These are phyloP conservation scores for Pterois miles DNA, from an alignment of 2,797 vertebrate species.

Conservation along the genomic window DNA sequence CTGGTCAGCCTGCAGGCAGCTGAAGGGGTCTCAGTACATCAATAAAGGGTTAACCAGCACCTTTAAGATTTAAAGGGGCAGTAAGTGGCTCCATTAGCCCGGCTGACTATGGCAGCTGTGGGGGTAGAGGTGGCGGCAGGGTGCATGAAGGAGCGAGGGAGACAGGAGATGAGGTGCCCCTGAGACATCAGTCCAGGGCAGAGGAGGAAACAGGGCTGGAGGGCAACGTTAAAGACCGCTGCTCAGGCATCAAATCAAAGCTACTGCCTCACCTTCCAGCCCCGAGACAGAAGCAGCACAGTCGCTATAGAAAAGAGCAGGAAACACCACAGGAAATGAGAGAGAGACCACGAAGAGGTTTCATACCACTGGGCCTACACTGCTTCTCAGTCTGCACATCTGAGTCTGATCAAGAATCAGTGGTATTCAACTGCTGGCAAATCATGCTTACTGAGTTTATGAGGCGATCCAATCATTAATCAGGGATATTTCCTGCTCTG, in stretches of 20 bases:
- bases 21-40: constrained; percentile 72
- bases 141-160: constrained; percentile 51
- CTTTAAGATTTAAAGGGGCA: constrained; percentile 82
- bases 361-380: constrained; percentile 22
- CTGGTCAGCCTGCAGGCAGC: constrained; percentile 67
- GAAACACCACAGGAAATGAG: constrained; percentile 74
- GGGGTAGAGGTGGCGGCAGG: constrained; percentile 53
- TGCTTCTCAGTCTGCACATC: constrained; percentile 50
- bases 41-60: constrained; percentile 84
- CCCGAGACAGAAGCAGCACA: constrained; percentile 40
- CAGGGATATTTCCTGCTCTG: constrained; percentile 64
- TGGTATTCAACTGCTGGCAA: constrained; percentile 38
- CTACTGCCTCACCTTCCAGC: constrained; percentile 52
- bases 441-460: constrained; percentile 40
- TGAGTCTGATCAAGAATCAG: constrained; percentile 66
- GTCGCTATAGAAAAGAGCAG: constrained; percentile 48
- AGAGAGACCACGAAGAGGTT: constrained; percentile 33
- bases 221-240: constrained; percentile 64
- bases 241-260: constrained; percentile 71
- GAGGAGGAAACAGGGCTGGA: constrained; percentile 33
- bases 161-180: constrained; percentile 71
- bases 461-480: constrained; percentile 57
- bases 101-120: constrained; percentile 60
- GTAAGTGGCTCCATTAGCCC: constrained; percentile 85
- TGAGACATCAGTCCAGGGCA: constrained; percentile 60